Evolutionary conservation across 1,140 invertebrate species (phyloP), one percentile per base, ranked within the genome.

Genomic region (Lethrus apterus): DNA sequence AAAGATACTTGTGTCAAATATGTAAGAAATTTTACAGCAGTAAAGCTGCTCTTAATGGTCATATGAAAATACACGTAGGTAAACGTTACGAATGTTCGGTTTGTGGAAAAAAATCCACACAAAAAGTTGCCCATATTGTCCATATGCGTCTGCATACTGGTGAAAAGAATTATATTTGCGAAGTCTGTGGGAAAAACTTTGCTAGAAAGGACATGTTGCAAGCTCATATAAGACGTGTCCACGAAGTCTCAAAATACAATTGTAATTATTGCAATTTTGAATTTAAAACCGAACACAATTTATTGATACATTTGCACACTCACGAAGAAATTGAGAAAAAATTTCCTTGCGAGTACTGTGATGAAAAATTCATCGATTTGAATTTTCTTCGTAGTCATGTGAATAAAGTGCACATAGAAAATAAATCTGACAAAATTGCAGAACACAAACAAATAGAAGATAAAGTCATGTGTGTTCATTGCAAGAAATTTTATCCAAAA

Each of bases 21-120:
- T 62, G 60, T 31, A 51, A 40, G 8, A 56, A 58, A 38, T 40
- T 33, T 42, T 73, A 63, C 54, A 66, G 70, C 0, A 75, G 72
- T 44, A 71, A 72, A 46, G 73, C 73, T 1, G 74, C 75, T 69
- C 51, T 77, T 20, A 58, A 72, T 1, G 73, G 75, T 70, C 74
- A 76, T 57, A 73, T 75, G 55, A 51, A 73, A 19, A 71, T 75
- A 0, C 74, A 76, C 46, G 75, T 71, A 17, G 73, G 74, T 46
- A 62, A 72, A 32, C 74, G 73, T 0, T 76, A 69, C 44, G 66
- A 68, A 0, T 76, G 74, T 42, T 64, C 70, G 13, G 63, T 71
- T n/a, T 76, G 74, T 48, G 62, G 71, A 2, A 63, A 75, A 9
- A 52, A 69, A 11, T 76, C 75, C 48, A 76, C 73, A 43, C 62